A percentile compares a stretch with the other conserved stretches of the same genome.
These are phyloP conservation scores for Trichopria drosophilae DNA, from an alignment of 2,888 invertebrate species.

Conservation along the genomic window DNA sequence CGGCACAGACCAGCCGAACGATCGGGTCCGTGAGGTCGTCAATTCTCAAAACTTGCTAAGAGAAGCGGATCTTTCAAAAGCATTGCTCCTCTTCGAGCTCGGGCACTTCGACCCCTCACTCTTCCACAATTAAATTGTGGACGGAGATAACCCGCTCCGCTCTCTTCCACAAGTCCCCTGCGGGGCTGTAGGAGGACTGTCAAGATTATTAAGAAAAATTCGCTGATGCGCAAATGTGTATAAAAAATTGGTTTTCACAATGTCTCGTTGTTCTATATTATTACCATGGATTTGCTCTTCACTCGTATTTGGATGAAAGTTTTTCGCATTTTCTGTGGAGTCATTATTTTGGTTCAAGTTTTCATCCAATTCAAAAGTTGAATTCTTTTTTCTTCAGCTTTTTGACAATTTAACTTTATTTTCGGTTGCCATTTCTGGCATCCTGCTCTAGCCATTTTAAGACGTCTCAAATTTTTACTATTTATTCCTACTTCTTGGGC, in stretches of 20 bases:
- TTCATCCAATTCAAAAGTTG: not conserved
- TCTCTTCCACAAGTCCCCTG: too few species aligned
- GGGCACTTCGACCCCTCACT: too few species aligned
- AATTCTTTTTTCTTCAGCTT: not conserved
- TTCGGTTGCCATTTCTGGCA: constrained; percentile 4
- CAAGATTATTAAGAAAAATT: not conserved
- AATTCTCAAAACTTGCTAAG: too few species aligned
- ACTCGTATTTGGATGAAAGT: too few species aligned
- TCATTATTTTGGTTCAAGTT: too few species aligned
- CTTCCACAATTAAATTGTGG: too few species aligned
- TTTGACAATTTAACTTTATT: not conserved
- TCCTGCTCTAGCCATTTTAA: not conserved
- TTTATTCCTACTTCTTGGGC: not conserved
- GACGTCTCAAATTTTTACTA: not conserved
- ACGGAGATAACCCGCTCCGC: too few species aligned
- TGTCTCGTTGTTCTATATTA: not conserved
- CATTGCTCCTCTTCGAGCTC: too few species aligned
- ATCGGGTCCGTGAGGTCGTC: too few species aligned
- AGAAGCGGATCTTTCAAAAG: too few species aligned
- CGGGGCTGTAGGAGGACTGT: not conserved
- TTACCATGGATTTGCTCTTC: not conserved
- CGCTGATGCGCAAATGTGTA: not conserved
- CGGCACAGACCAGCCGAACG: too few species aligned
- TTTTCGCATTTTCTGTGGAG: too few species aligned
- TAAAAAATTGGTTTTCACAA: not conserved